Base-by-base conservation (phyloP, 2,888 invertebrate species). In the Anarsia innoxiella region DNA sequence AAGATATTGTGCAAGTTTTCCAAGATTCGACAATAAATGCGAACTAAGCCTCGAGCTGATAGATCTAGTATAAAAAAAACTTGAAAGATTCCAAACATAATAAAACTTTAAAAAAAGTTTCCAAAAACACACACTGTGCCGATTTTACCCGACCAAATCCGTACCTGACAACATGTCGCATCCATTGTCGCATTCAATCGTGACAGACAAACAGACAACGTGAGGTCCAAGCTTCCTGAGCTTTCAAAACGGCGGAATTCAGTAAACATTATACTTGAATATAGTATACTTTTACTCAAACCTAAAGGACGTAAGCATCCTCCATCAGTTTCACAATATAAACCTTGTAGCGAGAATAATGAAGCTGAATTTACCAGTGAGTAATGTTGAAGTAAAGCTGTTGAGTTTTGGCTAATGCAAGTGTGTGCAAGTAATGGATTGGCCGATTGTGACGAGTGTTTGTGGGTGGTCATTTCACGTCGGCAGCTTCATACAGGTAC, bases 391-490 rank as follows among this genome's bases (percentile, higher is more conserved):
- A n/a, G n/a, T n/a, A n/a, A n/a, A n/a, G n/a, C n/a, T n/a, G n/a
- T 19, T 19, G 16, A 14, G 41, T 36, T 2, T 3, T 5, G 47
- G 40, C 33, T 10, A 12, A 40, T 49, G 45, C 51, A 55, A 59
- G 64, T 65, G 68, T 66, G 60, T 48, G 55, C 59, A 53, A 48
- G 72, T 71, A 71, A 73, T 73, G 70, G 69, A 74, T 72, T 71
- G 71, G 65, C 59, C 59, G 69, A 66, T 67, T 66, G 73, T 66
- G 51, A 45, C 52, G 58, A 67, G 66, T 58, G 63, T 48, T 55
- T 45, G 65, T 73, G 74, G 73, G 74, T 74, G 73, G 74, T 60
- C 70, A 66, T 60, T 68, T 59, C 46, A 53, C 45, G 66, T 64
- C 66, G 69, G 67, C 64, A 57, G 59, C 68, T 65, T 64, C 66